Evolutionary conservation across 2,888 invertebrate species (phyloP), one percentile per base, ranked within the genome.

Genomic region (Falcaria lacertinaria): DNA sequence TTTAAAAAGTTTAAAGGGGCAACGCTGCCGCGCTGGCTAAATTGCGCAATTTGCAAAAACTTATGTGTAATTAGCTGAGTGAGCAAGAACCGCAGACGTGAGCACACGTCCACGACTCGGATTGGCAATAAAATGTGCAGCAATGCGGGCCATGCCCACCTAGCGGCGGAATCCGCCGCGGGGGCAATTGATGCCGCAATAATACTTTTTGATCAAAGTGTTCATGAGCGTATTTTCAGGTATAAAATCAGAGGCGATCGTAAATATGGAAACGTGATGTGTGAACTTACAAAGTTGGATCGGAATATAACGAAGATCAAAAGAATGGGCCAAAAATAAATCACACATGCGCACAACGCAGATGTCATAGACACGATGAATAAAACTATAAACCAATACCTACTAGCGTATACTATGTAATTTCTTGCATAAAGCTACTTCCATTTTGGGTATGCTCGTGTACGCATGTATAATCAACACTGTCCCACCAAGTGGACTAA

Each of bases 41-140:
- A 78, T 75, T 79, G 72, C 68, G 72, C 72, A 80, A 80, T 80
- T 83, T 72, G 60, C 69, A 67, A 71, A 71, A 77, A 76, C 73
- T 74, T 75, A 81, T 78, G 69, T 60, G 67, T 63, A 79, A 80
- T 82, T 80, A 80, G 69, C 42, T 43, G 47, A 45, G 49, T 40
- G 49, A 46, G 57, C 60, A 81, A 81, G 81, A 82, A 81, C 73
- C 58, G 53, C 55, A 67, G 57, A 75, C 76, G 70, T 69, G 75
- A 57, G 59, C 52, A 60, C 69, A 68, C 65, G 75, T 67, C 50
- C 50, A 46, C 47, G 38, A 55, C 52, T 50, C 42, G 51, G 52
- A 58, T 65, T 54, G 65, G 56, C 67, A 68, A 72, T 76, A 72
- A 71, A 69, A 61, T 62, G 56, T 49, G 61, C 60, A 67, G 69